Conservation (phyloP, 1,140 invertebrate genomes). For the Linepithema humile region DNA sequence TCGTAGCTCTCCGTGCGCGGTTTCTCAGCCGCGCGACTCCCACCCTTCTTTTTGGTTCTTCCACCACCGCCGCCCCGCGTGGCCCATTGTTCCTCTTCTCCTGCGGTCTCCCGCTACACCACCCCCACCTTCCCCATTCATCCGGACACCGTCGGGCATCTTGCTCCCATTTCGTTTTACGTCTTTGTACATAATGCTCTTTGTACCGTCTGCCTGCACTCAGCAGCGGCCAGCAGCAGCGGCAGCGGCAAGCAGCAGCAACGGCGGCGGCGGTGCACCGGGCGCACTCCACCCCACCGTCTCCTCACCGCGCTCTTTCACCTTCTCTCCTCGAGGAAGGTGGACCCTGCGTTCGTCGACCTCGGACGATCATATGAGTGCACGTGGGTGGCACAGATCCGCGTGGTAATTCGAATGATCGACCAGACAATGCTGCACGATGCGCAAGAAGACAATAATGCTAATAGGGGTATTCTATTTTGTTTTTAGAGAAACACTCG, state of each 20-base stretch:
- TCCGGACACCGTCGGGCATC: slow-evolving; percentile 75
- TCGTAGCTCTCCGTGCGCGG: slow-evolving; percentile 33
- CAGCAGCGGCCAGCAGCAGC: slow-evolving; percentile 31
- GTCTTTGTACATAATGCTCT: slow-evolving; percentile 80
- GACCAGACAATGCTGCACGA: neutral
- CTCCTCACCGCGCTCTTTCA: slow-evolving; percentile 40
- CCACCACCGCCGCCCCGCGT: slow-evolving; percentile 27
- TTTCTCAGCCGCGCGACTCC: slow-evolving; percentile 50
- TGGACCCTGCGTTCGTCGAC: slow-evolving; percentile 71
- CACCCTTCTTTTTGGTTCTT: slow-evolving; percentile 28
- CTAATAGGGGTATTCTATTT: neutral
- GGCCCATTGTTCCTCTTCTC: slow-evolving; percentile 49
- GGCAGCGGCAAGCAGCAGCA: slow-evolving; percentile 20
- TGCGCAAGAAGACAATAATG: neutral
- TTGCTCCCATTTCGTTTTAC: slow-evolving; percentile 79
- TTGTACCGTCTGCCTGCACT: slow-evolving; percentile 75
- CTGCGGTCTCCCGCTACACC: slow-evolving; percentile 39
- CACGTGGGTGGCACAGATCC: slow-evolving; percentile 70
- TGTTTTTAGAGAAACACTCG: neutral
- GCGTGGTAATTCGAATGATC: slow-evolving; percentile 42
- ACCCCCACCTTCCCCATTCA: slow-evolving; percentile 73
- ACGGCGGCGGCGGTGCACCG: slow-evolving; percentile 41
- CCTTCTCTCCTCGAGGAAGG: slow-evolving; percentile 53
- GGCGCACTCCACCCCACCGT: slow-evolving; percentile 38
- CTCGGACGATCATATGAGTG: slow-evolving; percentile 69